Conservation (phyloP, 2,113 vertebrate genomes). For the Brevimyrus niger region DNA sequence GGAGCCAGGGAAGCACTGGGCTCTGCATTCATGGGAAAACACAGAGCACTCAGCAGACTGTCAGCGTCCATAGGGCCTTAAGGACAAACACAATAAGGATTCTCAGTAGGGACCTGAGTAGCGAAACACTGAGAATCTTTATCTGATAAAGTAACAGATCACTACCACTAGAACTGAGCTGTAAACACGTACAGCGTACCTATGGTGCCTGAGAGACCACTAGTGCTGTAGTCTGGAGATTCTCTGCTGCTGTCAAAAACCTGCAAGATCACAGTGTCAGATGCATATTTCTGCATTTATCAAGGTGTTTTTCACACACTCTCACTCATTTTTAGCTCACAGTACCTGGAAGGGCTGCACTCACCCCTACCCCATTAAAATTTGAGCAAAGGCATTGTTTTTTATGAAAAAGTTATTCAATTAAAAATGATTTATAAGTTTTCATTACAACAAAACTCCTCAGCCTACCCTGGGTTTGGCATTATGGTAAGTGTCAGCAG, state of each 20-base stretch:
- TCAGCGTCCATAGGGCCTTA: conserved; percentile 16
- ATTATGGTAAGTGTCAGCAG: neutral
- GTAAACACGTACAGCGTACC: neutral
- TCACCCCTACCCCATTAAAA: neutral
- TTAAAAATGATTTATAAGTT: neutral
- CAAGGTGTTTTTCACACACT: neutral
- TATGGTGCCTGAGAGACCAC: neutral
- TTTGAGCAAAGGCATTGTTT: neutral
- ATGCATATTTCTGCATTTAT: neutral
- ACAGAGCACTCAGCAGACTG: neutral
- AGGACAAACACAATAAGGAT: neutral
- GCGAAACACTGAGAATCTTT: neutral
- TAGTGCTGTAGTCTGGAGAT: conserved; percentile 34
- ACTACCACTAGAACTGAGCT: neutral
- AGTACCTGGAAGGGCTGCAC: neutral
- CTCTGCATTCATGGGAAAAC: neutral
- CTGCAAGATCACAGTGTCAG: conserved; percentile 32
- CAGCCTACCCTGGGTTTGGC: neutral
- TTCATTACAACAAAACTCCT: neutral
- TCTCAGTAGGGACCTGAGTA: neutral
- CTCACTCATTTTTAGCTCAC: neutral
- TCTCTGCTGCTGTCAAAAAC: conserved; percentile 49
- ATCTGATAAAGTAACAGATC: neutral
- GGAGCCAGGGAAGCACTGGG: neutral
- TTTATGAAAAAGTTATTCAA: neutral